A percentile compares a stretch with the other conserved stretches of the same genome.
These are phyloP conservation scores for Globodera ellingtonae DNA, from an alignment of 1,140 invertebrate species.

Conservation along the genomic window DNA sequence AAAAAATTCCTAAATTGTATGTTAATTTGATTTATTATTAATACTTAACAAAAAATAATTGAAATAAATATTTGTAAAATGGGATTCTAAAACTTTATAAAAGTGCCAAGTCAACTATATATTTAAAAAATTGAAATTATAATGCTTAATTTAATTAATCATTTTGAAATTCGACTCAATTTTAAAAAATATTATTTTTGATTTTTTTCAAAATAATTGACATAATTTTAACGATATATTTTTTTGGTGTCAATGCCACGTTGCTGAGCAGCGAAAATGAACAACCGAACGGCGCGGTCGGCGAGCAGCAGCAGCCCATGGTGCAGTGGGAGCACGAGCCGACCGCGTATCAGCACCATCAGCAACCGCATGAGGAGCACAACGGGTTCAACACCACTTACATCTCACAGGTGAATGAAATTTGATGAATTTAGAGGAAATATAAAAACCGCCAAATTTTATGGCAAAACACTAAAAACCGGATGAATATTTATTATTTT, in stretches of 20 bases:
- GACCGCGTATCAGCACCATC: neutral
- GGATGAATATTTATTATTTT: too few species aligned
- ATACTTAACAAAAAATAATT: too few species aligned
- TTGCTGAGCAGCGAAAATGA: neutral
- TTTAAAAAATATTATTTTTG: neutral
- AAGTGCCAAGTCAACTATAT: neutral
- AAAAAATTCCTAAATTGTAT: neutral
- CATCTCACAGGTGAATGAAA: constrained; percentile 31
- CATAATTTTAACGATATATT: neutral
- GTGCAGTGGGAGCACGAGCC: neutral
- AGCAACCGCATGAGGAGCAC: neutral
- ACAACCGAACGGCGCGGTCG: neutral
- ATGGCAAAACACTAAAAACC: too few species aligned
- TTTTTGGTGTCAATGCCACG: neutral
- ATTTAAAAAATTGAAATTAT: neutral
- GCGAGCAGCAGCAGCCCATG: neutral
- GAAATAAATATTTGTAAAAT: too few species aligned
- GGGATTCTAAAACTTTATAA: too few species aligned
- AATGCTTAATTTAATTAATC: neutral
- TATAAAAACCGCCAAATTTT: too few species aligned
- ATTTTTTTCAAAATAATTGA: neutral
- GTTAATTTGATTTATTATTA: too few species aligned
- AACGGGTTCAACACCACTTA: constrained; percentile 33
- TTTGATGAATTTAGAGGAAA: too few species aligned
- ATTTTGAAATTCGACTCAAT: neutral